phyloP scores from a whole-genome alignment of 2,113 vertebrate genomes.

The Gracilinanus agilis region DNA sequence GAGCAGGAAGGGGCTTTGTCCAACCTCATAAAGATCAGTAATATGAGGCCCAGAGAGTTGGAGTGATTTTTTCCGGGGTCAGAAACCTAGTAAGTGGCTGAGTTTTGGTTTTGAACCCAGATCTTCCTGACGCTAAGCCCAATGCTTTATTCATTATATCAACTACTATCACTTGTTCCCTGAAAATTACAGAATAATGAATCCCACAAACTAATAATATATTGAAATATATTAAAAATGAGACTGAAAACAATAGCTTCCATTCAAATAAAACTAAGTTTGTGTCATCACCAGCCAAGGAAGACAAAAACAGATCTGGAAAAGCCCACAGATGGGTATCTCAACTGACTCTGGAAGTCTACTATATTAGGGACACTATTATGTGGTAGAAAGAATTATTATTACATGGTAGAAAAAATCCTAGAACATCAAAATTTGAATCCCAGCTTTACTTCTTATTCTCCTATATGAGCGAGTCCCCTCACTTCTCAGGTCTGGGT shows the following conservation, averaged over 20 bases:
- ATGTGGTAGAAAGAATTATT: background rate
- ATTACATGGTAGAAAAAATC: background rate
- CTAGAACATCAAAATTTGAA: background rate
- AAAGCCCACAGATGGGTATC: background rate
- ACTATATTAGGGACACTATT: background rate
- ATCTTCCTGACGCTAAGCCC: background rate
- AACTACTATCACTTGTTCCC: background rate
- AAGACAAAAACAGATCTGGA: background rate
- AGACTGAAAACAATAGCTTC: background rate
- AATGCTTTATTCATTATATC: background rate
- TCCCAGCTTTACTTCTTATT: background rate
- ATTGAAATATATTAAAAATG: background rate
- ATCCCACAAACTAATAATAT: background rate
- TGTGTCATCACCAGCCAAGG: background rate
- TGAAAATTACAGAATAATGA: background rate
- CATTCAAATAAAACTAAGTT: background rate
- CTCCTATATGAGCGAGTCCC: background rate
- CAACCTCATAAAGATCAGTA: background rate
- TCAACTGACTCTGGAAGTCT: background rate
- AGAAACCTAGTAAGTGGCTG: background rate
- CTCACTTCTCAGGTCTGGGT: background rate
- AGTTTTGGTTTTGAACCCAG: background rate
- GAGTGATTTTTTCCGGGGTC: background rate
- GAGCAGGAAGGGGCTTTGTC: background rate
- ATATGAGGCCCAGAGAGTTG: background rate